Percentiles rank a stretch among this genome's conserved stretches.
phyloP scores from a whole-genome alignment of 1,140 invertebrate genomes.

The Argopecten irradians region DNA sequence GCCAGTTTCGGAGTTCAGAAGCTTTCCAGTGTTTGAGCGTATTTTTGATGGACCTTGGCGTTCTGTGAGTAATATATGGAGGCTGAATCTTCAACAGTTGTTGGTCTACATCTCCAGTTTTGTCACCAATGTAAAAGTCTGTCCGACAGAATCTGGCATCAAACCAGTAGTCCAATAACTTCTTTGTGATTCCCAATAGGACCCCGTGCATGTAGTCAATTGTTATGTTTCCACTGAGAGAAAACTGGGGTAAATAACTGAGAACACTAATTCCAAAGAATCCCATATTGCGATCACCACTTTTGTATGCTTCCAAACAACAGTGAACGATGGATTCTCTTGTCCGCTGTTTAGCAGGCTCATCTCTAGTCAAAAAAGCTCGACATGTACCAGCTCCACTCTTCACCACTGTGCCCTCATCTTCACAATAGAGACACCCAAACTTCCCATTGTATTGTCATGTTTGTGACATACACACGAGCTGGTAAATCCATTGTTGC shows the following conservation, averaged over 20 bases:
- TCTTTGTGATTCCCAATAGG: slow-evolving; percentile 30
- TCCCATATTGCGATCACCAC: neutral
- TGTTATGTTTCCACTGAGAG: slow-evolving; percentile 17
- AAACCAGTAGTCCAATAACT: slow-evolving; percentile 29
- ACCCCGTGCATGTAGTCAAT: slow-evolving; percentile 42
- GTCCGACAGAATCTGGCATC: neutral
- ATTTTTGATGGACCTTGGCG: neutral
- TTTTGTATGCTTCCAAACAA: neutral
- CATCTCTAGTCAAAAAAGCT: too few relatives aligned
- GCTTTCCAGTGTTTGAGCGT: too few relatives aligned
- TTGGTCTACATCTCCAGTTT: neutral
- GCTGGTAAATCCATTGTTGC: slow-evolving; percentile 42
- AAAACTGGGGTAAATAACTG: slow-evolving; percentile 25
- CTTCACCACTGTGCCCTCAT: too few relatives aligned
- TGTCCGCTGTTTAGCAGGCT: too few relatives aligned
- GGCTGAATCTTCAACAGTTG: slow-evolving; percentile 23
- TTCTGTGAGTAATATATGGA: neutral
- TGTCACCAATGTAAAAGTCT: neutral
- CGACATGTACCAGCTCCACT: too few relatives aligned
- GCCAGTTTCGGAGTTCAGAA: too few relatives aligned
- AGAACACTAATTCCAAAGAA: slow-evolving; percentile 14
- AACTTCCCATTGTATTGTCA: too few relatives aligned
- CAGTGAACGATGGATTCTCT: too few relatives aligned
- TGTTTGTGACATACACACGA: too few relatives aligned
- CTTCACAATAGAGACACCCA: too few relatives aligned